Percentiles rank a stretch among this genome's conserved stretches.
Conservation (phyloP, 1,140 invertebrate species). For the Drosophila kohkoa region DNA sequence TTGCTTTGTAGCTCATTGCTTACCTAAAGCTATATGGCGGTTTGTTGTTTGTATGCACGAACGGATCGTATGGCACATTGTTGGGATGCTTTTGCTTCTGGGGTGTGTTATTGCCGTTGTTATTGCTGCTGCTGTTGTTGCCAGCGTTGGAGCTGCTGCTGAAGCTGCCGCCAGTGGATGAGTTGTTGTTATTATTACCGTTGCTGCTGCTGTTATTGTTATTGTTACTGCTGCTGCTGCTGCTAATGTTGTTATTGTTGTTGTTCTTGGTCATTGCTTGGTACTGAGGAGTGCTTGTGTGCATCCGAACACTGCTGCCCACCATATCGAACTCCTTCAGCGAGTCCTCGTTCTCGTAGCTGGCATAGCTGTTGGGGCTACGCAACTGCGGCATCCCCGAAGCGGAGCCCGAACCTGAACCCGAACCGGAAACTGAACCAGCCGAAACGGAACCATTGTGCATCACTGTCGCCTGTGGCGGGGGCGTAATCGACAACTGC, state of each 20-base stretch:
- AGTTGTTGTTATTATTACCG: constrained; percentile 38
- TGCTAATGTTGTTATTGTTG: constrained; percentile 30
- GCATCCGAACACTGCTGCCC: constrained; percentile 44
- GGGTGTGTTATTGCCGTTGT: constrained; percentile 59
- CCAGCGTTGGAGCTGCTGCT: constrained; percentile 11
- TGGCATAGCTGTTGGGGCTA: constrained; percentile 77
- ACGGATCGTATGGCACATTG: constrained; percentile 90
- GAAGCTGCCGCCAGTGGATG: constrained; percentile 12
- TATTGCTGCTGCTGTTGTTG: constrained; percentile 18
- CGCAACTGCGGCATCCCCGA: constrained; percentile 54
- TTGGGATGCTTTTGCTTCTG: constrained; percentile 89
- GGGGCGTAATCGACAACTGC: constrained; percentile 60
- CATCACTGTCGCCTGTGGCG: constrained; percentile 57
- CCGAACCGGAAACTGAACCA: constrained; percentile 33
- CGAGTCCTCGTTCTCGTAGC: constrained; percentile 82
- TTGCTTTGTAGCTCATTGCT: constrained; percentile 3
- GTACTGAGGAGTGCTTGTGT: constrained; percentile 74
- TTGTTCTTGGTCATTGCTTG: constrained; percentile 43
- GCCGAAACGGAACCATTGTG: constrained; percentile 47
- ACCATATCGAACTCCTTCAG: constrained; percentile 80
- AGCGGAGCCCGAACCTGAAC: constrained; percentile 37
- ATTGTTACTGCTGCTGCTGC: constrained; percentile 11
- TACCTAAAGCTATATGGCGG: constrained; percentile 93
- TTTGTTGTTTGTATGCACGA: constrained; percentile 94
- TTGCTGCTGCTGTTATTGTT: constrained; percentile 39